Evolutionary conservation across 2,113 vertebrate species (phyloP).

Genomic region (Calypte anna): DNA sequence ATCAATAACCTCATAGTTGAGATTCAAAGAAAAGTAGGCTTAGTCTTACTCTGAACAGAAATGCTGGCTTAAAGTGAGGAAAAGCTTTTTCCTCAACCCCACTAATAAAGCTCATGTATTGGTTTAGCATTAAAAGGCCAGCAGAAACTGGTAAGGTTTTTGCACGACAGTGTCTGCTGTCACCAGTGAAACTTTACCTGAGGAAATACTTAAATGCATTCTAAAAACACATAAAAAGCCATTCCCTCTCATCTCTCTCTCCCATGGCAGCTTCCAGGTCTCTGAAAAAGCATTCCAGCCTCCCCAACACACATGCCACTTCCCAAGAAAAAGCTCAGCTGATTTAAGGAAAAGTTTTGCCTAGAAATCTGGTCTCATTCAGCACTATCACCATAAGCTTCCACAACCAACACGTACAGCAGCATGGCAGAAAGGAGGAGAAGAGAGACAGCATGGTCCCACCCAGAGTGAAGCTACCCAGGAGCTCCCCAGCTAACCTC

Average conservation of each 20-base stretch:
- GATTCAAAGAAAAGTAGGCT: background rate
- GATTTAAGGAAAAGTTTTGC: background rate
- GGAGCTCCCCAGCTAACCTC: background rate
- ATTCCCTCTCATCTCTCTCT: background rate
- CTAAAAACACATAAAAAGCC: background rate
- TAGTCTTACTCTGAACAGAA: background rate
- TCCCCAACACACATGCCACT: background rate
- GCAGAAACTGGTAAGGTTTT: background rate
- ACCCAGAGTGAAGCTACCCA: accelerated
- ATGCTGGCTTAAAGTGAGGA: background rate
- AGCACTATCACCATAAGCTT: background rate
- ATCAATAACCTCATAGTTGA: background rate
- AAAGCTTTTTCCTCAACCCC: background rate
- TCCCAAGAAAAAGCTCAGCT: background rate
- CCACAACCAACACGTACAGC: accelerated
- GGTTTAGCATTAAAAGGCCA: background rate
- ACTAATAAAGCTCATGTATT: background rate
- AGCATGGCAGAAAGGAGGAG: background rate
- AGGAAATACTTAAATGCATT: background rate
- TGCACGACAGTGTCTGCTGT: background rate
- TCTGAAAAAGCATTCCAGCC: background rate
- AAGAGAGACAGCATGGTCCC: background rate
- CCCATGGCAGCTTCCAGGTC: background rate
- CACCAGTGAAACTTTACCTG: background rate
- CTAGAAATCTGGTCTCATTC: background rate